Evolutionary conservation across 2,888 invertebrate genomes (phyloP), one percentile per base, ranked within the genome.

Genomic region (Ichneumoninae sp.): DNA sequence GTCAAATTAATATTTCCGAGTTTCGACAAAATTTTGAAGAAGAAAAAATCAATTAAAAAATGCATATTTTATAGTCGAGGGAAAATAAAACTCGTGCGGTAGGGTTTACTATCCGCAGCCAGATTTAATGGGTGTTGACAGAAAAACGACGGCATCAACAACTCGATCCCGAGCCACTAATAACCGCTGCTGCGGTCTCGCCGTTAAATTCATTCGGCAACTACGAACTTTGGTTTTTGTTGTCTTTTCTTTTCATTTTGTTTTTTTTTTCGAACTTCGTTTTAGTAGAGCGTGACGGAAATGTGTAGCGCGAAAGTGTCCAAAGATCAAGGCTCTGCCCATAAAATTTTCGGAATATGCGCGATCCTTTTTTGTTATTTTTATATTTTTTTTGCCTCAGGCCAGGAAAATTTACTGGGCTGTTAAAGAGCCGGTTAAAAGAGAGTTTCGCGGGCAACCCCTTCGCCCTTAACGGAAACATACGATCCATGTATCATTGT

Each of bases 61-160:
- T 16, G 22, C 19, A 19, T 40, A 22, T 40, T n/a, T 36, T 19
- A 19, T 7, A 4, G 40, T 19, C n/a, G 36, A 44, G 22, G 54
- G 36, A 22, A 54, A 40, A 22, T 8, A 33, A 50, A 6, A 5
- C n/a, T 26, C 8, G 22, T 40, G 54, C 40, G 54, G 54, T 36
- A 57, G 8, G 22, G 72, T 44, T 44, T 26, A 19, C 40, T 62
- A 30, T 16, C 30, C 16, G 30, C 54, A 47, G 60, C 47, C 72
- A 47, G 36, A 66, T 78, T 78, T 62, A 62, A 70, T 78, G 62
- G 47, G 50, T 78, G 78, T 78, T 78, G 78, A 78, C 69, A 72
- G 57, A 74, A 74, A 60, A 74, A 72, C 40, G 44, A 72, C 40
- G 30, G 33, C 71, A 22, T 74, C 54, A 74, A 78, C 78, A 78